Evolutionary conservation across 2,888 invertebrate genomes (phyloP).

Genomic region (Cordilura impudica): DNA sequence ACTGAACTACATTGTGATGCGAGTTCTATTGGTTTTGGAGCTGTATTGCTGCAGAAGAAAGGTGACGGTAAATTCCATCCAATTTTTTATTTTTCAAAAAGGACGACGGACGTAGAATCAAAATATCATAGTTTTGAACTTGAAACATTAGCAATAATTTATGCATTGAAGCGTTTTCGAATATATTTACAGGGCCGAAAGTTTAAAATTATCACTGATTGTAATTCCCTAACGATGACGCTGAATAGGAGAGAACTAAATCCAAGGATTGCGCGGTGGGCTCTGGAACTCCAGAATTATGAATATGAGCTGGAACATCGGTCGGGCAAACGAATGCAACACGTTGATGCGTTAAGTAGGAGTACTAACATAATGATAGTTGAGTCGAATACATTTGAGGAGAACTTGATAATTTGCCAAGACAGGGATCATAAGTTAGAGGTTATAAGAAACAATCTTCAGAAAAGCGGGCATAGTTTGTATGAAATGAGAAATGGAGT

Average conservation of each 20-base stretch:
- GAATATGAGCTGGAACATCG: slow-evolving; percentile 55
- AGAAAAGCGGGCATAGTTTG: slow-evolving; percentile 1
- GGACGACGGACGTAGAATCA: too few relatives aligned
- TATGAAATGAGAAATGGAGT: slow-evolving; percentile 14
- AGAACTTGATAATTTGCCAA: slow-evolving; percentile 21
- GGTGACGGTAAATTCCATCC: too few relatives aligned
- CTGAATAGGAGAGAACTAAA: slow-evolving; percentile 67
- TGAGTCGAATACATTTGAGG: slow-evolving; percentile 24
- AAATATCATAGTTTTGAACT: too few relatives aligned
- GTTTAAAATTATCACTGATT: slow-evolving; percentile 47
- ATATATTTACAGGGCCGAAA: too few relatives aligned
- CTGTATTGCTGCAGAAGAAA: too few relatives aligned
- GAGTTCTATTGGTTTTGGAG: too few relatives aligned
- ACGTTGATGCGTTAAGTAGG: slow-evolving; percentile 26
- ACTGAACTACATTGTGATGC: too few relatives aligned
- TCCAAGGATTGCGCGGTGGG: slow-evolving; percentile 64
- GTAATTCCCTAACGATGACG: slow-evolving; percentile 12
- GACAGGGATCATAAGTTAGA: slow-evolving; percentile 28
- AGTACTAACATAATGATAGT: slow-evolving; percentile 1
- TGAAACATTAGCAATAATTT: too few relatives aligned
- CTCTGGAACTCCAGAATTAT: slow-evolving; percentile 63
- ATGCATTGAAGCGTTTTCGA: too few relatives aligned
- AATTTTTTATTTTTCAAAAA: too few relatives aligned
- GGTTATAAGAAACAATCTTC: slow-evolving; percentile 2
- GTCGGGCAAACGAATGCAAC: not conserved